Evolutionary conservation across 2,888 invertebrate genomes (phyloP).

Genomic region (Athalia circularis): DNA sequence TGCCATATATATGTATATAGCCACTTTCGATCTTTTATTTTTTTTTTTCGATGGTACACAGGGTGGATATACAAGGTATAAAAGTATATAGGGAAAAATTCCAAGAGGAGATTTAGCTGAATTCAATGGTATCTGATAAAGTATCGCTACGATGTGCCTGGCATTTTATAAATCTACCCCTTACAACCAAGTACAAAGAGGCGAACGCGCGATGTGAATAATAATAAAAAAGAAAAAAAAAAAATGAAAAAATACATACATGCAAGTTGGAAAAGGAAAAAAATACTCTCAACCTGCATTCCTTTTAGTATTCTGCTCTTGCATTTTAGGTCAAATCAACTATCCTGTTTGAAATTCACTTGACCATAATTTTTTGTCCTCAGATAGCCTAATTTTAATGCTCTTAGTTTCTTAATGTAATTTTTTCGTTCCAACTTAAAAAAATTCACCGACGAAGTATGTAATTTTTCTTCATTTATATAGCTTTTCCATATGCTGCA

Average conservation of each 20-base stretch:
- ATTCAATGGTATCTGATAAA: slow-evolving; percentile 31
- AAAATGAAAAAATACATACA: background rate
- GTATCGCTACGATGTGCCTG: slow-evolving; percentile 35
- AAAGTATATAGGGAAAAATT: background rate
- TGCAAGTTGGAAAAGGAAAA: background rate
- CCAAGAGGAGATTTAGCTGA: slow-evolving; percentile 6
- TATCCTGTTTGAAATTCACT: too few relatives aligned
- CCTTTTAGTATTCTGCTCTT: background rate
- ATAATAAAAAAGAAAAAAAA: slow-evolving; percentile 2
- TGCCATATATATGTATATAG: background rate
- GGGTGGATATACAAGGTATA: background rate
- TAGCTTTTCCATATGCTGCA: background rate
- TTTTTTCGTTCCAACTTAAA: too few relatives aligned
- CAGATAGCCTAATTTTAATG: too few relatives aligned
- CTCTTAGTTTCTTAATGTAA: too few relatives aligned
- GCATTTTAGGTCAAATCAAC: background rate
- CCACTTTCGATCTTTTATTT: background rate
- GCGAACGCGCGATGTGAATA: slow-evolving; percentile 16
- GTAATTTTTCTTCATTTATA: too few relatives aligned
- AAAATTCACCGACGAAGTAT: too few relatives aligned
- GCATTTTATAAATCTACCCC: slow-evolving; percentile 37
- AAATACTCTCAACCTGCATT: background rate
- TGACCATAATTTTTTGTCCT: too few relatives aligned
- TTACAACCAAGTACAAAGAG: background rate
- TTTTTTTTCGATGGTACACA: background rate